phyloP scores from a whole-genome alignment of 92 coral and sea anemone species.

The Montipora capitata region DNA sequence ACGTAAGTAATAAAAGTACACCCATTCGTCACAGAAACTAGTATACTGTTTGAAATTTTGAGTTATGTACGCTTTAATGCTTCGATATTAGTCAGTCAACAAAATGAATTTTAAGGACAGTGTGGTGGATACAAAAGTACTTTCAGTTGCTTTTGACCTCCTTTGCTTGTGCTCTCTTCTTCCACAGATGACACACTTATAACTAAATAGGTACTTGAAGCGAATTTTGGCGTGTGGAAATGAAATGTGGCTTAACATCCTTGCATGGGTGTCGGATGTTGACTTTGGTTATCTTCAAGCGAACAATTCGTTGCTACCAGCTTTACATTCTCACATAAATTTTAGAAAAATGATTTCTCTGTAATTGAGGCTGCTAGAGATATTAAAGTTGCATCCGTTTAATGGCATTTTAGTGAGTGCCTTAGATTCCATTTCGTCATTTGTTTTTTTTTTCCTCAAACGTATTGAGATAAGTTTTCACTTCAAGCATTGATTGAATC shows the following conservation, averaged over 20 bases:
- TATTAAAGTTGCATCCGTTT: not conserved
- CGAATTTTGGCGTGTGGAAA: slow-evolving; percentile 23
- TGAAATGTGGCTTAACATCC: not conserved
- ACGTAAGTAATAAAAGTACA: not conserved
- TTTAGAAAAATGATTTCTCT: not conserved
- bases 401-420: not conserved
- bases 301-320: slow-evolving; percentile 7
- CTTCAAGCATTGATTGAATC: too few species aligned
- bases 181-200: too few species aligned
- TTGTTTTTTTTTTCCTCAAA: not conserved
- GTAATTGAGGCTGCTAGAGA: not conserved
- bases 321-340: slow-evolving; percentile 12
- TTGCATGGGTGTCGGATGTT: slow-evolving; percentile 9
- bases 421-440: too few species aligned
- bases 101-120: too few species aligned
- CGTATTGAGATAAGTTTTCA: too few species aligned
- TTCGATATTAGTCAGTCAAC: too few species aligned
- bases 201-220: too few species aligned
- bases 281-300: slow-evolving; percentile 42
- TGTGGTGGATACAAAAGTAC: not conserved
- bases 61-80: too few species aligned
- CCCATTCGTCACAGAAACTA: not conserved
- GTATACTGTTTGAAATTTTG: not conserved
- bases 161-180: too few species aligned
- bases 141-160: not conserved